Conservation (phyloP, 1,140 invertebrate species). For the Lepidurus arcticus region DNA sequence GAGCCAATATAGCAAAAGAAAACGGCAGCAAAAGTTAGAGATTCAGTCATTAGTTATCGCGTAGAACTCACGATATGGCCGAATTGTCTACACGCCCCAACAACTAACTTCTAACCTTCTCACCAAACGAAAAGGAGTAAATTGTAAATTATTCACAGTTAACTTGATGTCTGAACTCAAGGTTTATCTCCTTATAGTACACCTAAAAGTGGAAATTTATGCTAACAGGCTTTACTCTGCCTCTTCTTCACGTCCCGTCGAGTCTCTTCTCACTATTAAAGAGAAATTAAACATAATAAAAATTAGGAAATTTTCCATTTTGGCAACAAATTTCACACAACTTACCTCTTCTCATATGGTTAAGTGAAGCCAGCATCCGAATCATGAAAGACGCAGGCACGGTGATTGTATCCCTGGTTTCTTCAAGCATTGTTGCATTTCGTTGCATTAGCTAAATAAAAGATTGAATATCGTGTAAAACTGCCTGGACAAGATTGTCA, state of each 20-base stretch:
- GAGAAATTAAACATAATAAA: background rate
- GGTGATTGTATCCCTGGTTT: conserved; percentile 81
- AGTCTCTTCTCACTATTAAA: conserved; percentile 1
- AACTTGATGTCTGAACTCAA: background rate
- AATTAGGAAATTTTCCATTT: background rate
- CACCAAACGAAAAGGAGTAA: background rate
- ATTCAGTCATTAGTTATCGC: background rate
- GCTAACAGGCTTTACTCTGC: background rate
- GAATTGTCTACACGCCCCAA: background rate
- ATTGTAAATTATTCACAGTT: background rate
- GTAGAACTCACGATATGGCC: background rate
- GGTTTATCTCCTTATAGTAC: background rate
- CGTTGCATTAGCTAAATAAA: conserved; percentile 64
- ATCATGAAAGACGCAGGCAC: conserved; percentile 86
- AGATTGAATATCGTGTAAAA: conserved; percentile 33
- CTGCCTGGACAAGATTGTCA: background rate
- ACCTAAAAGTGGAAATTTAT: background rate
- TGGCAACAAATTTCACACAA: background rate
- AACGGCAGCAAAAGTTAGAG: background rate
- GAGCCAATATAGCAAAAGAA: background rate
- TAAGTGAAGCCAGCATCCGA: conserved; percentile 71
- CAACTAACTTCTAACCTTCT: background rate
- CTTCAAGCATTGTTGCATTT: conserved; percentile 81
- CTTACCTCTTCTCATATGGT: conserved; percentile 59
- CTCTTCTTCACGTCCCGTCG: background rate